Conservation (phyloP, 2,888 invertebrate genomes). For the Antheraea yamamai region DNA sequence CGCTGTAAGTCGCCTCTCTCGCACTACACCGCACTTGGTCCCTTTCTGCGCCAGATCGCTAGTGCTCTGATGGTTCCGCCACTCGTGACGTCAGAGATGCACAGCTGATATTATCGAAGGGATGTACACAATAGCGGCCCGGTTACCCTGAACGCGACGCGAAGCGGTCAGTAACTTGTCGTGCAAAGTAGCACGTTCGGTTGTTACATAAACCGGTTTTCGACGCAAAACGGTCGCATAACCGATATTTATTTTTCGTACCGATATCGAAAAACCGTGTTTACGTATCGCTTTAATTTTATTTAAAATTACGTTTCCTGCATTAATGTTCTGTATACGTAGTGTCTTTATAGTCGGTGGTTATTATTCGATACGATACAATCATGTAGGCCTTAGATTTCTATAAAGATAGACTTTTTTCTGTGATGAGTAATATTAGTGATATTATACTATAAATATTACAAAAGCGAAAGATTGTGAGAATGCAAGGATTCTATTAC, state of each 20-base stretch:
- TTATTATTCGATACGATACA: too few relatives aligned
- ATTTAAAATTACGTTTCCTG: not conserved
- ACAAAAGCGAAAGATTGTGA: too few relatives aligned
- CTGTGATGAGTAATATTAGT: too few relatives aligned
- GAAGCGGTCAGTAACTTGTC: not conserved
- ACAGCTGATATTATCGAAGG: conserved; percentile 3
- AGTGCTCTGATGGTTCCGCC: not conserved
- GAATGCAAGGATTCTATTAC: too few relatives aligned
- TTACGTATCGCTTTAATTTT: not conserved
- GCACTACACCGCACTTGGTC: not conserved
- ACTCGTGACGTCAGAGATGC: conserved; percentile 7
- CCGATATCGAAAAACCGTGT: not conserved
- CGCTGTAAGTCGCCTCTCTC: not conserved
- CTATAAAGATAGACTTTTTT: too few relatives aligned
- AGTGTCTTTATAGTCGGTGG: too few relatives aligned
- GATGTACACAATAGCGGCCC: conserved; percentile 3
- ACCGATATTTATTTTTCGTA: not conserved
- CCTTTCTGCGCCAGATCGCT: not conserved
- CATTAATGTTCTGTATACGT: too few relatives aligned
- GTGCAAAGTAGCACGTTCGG: not conserved
- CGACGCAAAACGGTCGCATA: not conserved
- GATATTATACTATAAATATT: too few relatives aligned
- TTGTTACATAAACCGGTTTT: not conserved
- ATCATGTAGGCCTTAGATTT: too few relatives aligned
- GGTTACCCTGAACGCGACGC: not conserved